Conservation (phyloP, 2,113 vertebrate species). For the Tringa solitaria region DNA sequence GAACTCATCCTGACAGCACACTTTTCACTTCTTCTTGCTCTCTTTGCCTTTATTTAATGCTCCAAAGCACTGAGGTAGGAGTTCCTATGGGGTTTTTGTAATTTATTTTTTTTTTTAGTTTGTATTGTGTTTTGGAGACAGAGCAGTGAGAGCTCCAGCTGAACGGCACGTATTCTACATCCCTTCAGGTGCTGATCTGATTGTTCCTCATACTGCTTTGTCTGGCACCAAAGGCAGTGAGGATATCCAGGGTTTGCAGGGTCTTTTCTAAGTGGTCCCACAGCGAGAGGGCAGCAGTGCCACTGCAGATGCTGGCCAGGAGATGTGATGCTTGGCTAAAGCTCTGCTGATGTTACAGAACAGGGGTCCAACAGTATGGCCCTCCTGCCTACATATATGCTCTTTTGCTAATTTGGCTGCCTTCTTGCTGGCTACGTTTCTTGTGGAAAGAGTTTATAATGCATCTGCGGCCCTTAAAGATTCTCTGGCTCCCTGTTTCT, state of each 20-base stretch:
- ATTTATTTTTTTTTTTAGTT: background rate
- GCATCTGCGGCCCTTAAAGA: background rate
- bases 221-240: background rate
- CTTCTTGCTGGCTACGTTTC: background rate
- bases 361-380: background rate
- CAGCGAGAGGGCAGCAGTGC: background rate
- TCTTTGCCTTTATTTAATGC: background rate
- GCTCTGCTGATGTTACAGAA: background rate
- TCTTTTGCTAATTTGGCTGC: background rate
- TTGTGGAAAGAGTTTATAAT: background rate
- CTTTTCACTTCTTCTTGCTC: background rate
- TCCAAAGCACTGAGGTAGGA: background rate
- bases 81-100: background rate
- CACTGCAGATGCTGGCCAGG: background rate
- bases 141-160: background rate
- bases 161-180: fast-evolving
- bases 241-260: background rate
- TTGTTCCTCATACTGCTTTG: fast-evolving
- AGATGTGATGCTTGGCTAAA: background rate
- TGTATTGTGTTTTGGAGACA: background rate
- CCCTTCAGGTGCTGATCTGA: background rate
- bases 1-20: background rate
- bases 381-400: background rate
- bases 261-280: background rate
- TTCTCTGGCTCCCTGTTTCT: background rate